Evolutionary conservation across 2,113 vertebrate genomes (phyloP).

Genomic region (Trichechus manatus): DNA sequence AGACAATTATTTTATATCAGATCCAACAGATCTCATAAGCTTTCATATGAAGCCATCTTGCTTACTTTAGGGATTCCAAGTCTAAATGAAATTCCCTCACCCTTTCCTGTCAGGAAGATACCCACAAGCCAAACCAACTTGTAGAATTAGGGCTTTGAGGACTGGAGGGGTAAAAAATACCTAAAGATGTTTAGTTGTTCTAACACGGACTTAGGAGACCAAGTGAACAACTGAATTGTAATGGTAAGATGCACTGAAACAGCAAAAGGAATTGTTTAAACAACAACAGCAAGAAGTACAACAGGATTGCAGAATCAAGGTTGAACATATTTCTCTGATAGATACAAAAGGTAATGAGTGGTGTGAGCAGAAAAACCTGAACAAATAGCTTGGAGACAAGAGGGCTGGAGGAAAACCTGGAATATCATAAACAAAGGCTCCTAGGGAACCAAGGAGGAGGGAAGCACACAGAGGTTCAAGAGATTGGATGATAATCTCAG

Average conservation of each 20-base stretch:
- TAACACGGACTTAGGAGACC: neutral
- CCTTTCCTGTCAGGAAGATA: neutral
- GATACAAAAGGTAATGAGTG: neutral
- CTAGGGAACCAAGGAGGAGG: fast-evolving
- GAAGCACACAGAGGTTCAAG: neutral
- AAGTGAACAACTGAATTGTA: neutral
- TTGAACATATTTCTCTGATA: neutral
- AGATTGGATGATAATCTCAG: neutral
- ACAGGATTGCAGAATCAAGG: neutral
- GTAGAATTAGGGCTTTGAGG: neutral
- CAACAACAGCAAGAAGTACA: slow-evolving; percentile 21
- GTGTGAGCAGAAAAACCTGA: neutral
- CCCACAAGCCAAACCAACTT: neutral
- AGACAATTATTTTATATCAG: slow-evolving; percentile 5
- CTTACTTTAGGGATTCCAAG: neutral
- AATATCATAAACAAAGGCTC: neutral
- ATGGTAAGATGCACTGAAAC: neutral
- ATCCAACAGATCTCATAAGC: neutral
- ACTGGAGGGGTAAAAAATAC: neutral
- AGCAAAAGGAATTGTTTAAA: slow-evolving; percentile 10
- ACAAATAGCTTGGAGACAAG: neutral
- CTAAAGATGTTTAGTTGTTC: neutral
- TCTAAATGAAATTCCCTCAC: neutral
- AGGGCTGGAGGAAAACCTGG: neutral
- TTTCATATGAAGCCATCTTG: neutral